Conservation (phyloP, 2,797 vertebrate species). For the Darevskia mixta region DNA sequence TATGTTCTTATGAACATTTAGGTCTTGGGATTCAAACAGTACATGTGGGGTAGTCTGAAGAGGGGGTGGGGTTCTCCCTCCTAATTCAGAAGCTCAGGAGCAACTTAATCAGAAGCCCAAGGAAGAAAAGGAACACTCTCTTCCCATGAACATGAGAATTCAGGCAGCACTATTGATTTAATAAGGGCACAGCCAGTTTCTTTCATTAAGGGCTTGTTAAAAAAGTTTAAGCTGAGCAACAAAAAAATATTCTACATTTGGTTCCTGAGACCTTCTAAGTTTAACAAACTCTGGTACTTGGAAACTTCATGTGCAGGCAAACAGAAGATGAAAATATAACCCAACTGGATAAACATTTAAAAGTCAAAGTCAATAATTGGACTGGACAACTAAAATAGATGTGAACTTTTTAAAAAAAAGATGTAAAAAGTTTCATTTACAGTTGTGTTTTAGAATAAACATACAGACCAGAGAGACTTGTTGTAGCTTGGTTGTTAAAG, state of each 20-base stretch:
- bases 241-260: conserved; percentile 1
- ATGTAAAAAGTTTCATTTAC: background rate
- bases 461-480: background rate
- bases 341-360: background rate
- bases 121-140: background rate
- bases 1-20: background rate
- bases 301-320: background rate
- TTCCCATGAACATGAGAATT: background rate
- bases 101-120: background rate
- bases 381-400: background rate
- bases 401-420: background rate
- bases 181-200: conserved; percentile 8
- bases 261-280: background rate
- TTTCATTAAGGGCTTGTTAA: conserved; percentile 24
- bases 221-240: conserved; percentile 16
- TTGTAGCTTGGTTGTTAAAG: background rate
- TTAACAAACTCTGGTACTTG: background rate
- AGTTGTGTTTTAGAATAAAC: background rate
- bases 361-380: background rate
- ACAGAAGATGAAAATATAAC: background rate
- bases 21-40: background rate
- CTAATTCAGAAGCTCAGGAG: background rate
- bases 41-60: background rate
- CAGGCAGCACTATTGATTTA: conserved; percentile 15
- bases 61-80: background rate